Evolutionary conservation across 2,113 vertebrate genomes (phyloP), one percentile per base, ranked within the genome.

Genomic region (Pomatorhinus ruficollis): DNA sequence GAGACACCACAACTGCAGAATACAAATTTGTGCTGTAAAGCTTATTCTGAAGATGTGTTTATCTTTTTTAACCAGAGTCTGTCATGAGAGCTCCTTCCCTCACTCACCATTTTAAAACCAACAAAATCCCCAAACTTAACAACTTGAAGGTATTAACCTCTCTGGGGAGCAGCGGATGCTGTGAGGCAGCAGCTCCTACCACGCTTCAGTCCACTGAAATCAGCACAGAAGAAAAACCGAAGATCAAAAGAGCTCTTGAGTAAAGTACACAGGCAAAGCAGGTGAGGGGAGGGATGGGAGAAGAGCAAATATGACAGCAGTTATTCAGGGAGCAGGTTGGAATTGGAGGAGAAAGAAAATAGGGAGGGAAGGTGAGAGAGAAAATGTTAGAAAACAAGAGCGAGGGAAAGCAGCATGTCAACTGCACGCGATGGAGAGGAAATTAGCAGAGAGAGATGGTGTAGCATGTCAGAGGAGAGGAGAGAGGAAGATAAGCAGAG

Each of bases 181-280:
- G 83, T 4, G 65, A 93, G 89, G 80, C 83, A 78, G 87, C 65
- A 91, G 87, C 87, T 92, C 33, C 5, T 20, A 20, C 91, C 77
- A 90, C 5, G 0, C 80, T 91, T 93, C 93, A 87, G 91, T 82
- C 96, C 91, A 53, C 91, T 33, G 87, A 52, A 89, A 92, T 15
- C 8, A 1, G 93, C 64, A 31, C 31, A 9, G 85, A 81, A 89
- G 94, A 40, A 75, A 95, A 94, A 92, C 49, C 76, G 90, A 71
- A 92, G 66, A 97, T 89, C 94, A 89, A 94, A 77, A 91, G 61
- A 97, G 79, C 76, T 96, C 83, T 69, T 52, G 85, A 93, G 77
- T 25, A 87, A 87, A 95, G 72, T 33, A 94, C 69, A 70, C 64
- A 84, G 68, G 76, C 50, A 89, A 86, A 77, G 82, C 63, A 27